Evolutionary conservation across 2,888 invertebrate species (phyloP), one percentile per base, ranked within the genome.

Genomic region (Calephelis perditalis): DNA sequence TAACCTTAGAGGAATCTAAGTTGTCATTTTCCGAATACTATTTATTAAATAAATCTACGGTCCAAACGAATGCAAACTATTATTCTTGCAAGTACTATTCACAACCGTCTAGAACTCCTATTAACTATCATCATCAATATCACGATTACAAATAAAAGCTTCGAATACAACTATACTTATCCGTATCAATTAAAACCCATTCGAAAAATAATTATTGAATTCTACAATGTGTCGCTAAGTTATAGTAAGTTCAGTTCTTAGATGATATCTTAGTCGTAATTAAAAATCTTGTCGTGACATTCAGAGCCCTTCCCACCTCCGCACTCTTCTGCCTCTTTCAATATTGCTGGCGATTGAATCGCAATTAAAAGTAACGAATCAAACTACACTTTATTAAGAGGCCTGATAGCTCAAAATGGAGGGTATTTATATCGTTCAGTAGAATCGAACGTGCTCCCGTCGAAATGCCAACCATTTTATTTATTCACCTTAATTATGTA

Each of bases 211-310:
- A 84, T 84, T 84, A 87, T 87, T 86, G 81, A 86, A 89, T 82
- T 84, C 84, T 75, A 73, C 79, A 75, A 84, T 82, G 82, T 83
- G 84, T 82, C 81, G 77, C 77, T 72, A 68, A 69, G 68, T 70
- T 78, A 83, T 79, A 77, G 79, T 78, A 78, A 81, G 78, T 77
- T 80, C 81, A 81, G 77, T 81, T 82, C 81, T 84, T 82, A 88
- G 90, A 90, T 90, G 83, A 88, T 90, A 90, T 90, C 90, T 84
- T 72, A 71, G 77, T 81, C 84, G 88, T 90, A 90, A 90, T 90
- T 90, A 90, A 90, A 90, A 90, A 90, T 90, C 79, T 88, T 90
- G 89, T 90, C 90, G 90, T 90, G 90, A 90, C 90, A 90, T 89
- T 90, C 88, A 86, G 86, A 81, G 75, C 79, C 78, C 80, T 76